Evolutionary conservation across 2,797 vertebrate genomes (phyloP), one percentile per base, ranked within the genome.

Genomic region (Parauchenoglanis ngamensis): DNA sequence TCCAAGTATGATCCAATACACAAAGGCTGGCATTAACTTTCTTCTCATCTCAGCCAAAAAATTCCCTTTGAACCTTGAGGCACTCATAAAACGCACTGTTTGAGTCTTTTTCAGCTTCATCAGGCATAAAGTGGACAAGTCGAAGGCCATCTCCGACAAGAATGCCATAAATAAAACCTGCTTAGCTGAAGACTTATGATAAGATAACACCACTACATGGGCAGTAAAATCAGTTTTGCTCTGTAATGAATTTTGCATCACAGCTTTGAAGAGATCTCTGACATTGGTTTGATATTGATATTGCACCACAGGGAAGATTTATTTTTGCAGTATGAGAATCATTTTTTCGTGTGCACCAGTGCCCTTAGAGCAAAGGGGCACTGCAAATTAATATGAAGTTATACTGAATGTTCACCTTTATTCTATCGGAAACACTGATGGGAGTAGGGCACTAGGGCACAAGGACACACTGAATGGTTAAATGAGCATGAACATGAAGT

Each of bases 111-210:
- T 52, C 44, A 67, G 61, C 80, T 67, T 52, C 63, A 83, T 35
- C 11, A 68, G 65, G 81, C 63, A 31, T 68, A 68, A 68, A 83
- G 46, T 68, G 46, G 81, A 68, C 63, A 68, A 7, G 63, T 35
- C 7, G 19, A 68, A 83, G 81, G 28, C 46, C 46, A 35, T 68
- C 68, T 81, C 12, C 15, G 23, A 63, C 78, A 46, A 81, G 15
- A 15, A 63, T 10, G 63, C 63, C 2, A 83, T 68, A 83, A 83
- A 83, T 68, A 83, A 83, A 83, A 54, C 2, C 40, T 68, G 61
- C 63, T 83, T 83, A 54, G 40, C 4, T 68, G 81, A 81, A 61
- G 57, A 83, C 46, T 44, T 23, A 80, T 80, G 40, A 31, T 52
- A 11, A 67, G 15, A 67, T 23, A 49, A 21, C n/a, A 23, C n/a